phyloP scores from a whole-genome alignment of 23 tunicate species.

The Botrylloides violaceus region DNA sequence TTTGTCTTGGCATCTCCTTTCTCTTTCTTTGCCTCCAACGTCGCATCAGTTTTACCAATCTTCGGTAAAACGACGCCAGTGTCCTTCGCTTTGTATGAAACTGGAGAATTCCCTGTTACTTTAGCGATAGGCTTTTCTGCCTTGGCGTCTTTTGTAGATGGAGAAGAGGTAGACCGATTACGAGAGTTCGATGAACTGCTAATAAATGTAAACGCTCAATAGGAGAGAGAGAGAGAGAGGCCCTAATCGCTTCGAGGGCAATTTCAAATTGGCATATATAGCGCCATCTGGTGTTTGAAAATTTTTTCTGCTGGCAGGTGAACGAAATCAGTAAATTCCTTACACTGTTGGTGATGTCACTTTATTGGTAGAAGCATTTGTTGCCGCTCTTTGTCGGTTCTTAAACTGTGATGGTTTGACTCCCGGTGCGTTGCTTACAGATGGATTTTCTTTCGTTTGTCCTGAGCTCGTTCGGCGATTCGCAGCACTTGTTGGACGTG shows the following conservation, averaged over 20 bases:
- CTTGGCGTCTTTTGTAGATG: constrained; percentile 11
- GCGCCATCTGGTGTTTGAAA: no score
- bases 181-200: neutral
- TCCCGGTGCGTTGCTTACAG: constrained; percentile 13
- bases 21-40: constrained; percentile 4
- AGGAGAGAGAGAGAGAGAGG: no score
- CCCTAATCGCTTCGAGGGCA: no score
- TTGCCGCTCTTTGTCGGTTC: constrained; percentile 6
- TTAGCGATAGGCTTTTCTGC: constrained; percentile 11
- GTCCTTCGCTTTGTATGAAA: constrained; percentile 6
- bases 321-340: neutral
- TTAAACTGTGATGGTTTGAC: constrained; percentile 1
- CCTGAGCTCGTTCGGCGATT: neutral
- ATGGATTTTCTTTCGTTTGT: neutral
- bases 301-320: no score
- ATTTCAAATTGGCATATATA: neutral
- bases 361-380: neutral
- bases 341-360: neutral
- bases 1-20: neutral
- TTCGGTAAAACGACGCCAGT: constrained; percentile 14
- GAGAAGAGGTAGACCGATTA: constrained; percentile 15
- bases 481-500: neutral
- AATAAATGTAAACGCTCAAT: no score
- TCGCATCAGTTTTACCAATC: constrained; percentile 8
- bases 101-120: neutral